Percentiles rank a stretch among this genome's conserved stretches.
phyloP scores from a whole-genome alignment of 2,888 invertebrate species.

The Uloborus plumipes region DNA sequence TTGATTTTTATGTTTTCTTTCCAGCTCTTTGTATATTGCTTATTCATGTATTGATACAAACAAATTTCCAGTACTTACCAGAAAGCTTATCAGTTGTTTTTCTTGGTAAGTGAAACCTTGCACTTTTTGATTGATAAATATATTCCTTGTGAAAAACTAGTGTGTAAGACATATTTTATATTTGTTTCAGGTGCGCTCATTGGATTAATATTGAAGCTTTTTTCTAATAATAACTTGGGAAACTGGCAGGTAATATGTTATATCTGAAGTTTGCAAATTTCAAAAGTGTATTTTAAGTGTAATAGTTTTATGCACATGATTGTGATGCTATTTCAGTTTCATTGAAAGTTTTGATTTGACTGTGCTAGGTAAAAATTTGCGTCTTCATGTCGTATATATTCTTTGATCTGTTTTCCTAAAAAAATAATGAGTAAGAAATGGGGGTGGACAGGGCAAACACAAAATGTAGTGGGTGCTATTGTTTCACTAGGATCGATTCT shows the following conservation, averaged over 20 bases:
- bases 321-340: too few species aligned
- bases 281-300: too few species aligned
- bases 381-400: too few species aligned
- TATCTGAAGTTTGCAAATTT: neutral
- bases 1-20: conserved; percentile 8
- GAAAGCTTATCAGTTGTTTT: conserved; percentile 98
- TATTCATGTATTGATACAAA: conserved; percentile 94
- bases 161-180: neutral
- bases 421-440: too few species aligned
- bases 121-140: neutral
- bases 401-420: too few species aligned
- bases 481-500: too few species aligned
- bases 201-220: conserved; percentile 89
- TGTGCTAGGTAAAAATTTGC: too few species aligned
- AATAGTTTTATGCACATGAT: too few species aligned
- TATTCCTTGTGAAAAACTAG: neutral
- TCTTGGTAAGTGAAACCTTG: conserved; percentile 72
- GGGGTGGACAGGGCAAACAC: too few species aligned
- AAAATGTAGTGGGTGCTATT: too few species aligned
- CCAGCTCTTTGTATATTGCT: conserved; percentile 90
- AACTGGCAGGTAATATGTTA: conserved; percentile 80
- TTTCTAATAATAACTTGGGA: conserved; percentile 89
- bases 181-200: conserved; percentile 82
- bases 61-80: conserved; percentile 95
- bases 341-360: too few species aligned